Base-by-base conservation (phyloP, 2,113 vertebrate species). In the Erythrocercus mccallii region DNA sequence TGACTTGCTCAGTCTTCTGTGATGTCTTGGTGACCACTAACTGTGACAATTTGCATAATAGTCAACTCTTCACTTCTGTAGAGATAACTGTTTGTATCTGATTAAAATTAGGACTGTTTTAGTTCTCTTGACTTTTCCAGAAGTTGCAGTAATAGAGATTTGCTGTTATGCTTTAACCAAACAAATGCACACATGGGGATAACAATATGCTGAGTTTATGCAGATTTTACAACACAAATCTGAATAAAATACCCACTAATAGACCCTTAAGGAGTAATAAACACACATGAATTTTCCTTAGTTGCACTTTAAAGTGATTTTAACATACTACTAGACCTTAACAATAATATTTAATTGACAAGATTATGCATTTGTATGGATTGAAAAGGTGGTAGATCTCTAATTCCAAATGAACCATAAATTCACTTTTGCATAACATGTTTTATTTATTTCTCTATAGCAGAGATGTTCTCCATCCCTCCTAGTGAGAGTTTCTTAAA, bases 281-380 rank as follows among this genome's bases (percentile, higher is more conserved):
- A 98, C 98, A 98, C 97, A 98, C 98, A 98, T 98, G 98, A 98
- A 97, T 98, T 98, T 98, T 98, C 98, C 98, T 98, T 98, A 98
- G 97, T 98, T 97, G 98, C 98, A 98, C 97, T 98, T 98, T 98
- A 98, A 98, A 98, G 97, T 98, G 97, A 98, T 98, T 98, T 98
- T 98, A 98, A 98, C 98, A 98, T 97, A 98, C 97, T 98, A 98
- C 98, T 98, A 98, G 97, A 97, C 97, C 98, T 98, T 98, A 98
- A 98, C 98, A 98, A 98, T 98, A 98, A 98, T 98, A 98, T 98
- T 98, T 98, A 98, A 98, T 98, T 98, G 98, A 98, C 98, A 98
- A 98, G 98, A 98, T 98, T 98, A 98, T 98, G 97, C 98, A 98
- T 98, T 98, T 98, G 97, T 98, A 97, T 97, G 98, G 98, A 98